Evolutionary conservation across 2,888 invertebrate species (phyloP).

Genomic region (Phengaris arion): DNA sequence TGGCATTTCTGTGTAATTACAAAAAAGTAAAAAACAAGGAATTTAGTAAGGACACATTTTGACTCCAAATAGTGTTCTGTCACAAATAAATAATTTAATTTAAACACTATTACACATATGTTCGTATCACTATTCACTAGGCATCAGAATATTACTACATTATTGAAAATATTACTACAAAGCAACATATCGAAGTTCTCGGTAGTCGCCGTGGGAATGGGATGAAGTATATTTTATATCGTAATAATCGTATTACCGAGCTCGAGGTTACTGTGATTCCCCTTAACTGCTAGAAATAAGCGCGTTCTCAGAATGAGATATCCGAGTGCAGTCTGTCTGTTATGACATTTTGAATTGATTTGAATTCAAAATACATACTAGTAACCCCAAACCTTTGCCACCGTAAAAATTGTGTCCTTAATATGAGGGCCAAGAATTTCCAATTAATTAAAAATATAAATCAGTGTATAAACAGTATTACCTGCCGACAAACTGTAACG

Average conservation of each 20-base stretch:
- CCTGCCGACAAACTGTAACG: too few species aligned
- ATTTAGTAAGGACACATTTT: too few species aligned
- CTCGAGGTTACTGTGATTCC: background rate
- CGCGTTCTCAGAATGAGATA: background rate
- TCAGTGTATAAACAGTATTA: too few species aligned
- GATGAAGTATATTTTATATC: conserved; percentile 10
- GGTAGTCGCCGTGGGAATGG: conserved; percentile 25
- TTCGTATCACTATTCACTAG: background rate
- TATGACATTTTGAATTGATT: background rate
- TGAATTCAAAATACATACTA: background rate
- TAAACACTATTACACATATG: too few species aligned
- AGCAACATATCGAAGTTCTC: conserved; percentile 2
- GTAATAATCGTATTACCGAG: conserved; percentile 14
- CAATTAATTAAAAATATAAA: too few species aligned
- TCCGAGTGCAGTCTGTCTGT: background rate
- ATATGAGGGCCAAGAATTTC: too few species aligned
- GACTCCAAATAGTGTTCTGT: too few species aligned
- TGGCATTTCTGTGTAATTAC: too few species aligned
- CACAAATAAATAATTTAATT: too few species aligned
- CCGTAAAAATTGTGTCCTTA: too few species aligned
- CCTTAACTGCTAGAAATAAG: conserved; percentile 19
- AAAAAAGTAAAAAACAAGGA: too few species aligned
- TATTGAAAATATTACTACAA: background rate
- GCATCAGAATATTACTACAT: background rate
- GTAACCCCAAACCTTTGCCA: too few species aligned